These are phyloP conservation scores for Caranx ignobilis DNA, from an alignment of 2,113 vertebrate genomes.

Conservation along the genomic window DNA sequence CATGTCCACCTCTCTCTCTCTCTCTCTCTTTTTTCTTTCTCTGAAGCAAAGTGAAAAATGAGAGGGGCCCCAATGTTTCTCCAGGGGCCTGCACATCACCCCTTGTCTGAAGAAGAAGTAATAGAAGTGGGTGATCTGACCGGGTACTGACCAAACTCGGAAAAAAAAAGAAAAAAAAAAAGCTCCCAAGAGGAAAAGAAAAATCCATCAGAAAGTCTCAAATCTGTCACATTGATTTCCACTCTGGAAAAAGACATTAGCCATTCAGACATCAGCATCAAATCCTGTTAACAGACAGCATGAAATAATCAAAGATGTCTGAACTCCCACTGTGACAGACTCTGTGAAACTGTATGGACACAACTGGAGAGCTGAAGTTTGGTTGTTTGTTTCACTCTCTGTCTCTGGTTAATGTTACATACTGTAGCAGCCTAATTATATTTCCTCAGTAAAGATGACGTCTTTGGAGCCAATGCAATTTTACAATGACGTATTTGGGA, in stretches of 20 bases:
- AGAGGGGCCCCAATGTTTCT: constrained; percentile 31
- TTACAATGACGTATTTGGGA: too few relatives aligned
- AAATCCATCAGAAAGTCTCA: constrained; percentile 10
- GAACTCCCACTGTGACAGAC: too few relatives aligned
- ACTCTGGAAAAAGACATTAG: not conserved
- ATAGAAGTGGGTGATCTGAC: not conserved
- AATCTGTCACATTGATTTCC: constrained; percentile 2
- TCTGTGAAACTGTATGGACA: too few relatives aligned
- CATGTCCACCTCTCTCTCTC: constrained; percentile 9
- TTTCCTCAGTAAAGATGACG: too few relatives aligned
- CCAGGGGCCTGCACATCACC: constrained; percentile 12
- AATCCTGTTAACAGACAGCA: too few relatives aligned
- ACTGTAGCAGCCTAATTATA: too few relatives aligned
- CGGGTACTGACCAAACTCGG: not conserved
- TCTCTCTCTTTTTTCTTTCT: not conserved
- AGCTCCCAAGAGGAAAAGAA: not conserved
- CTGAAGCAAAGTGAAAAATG: constrained; percentile 11
- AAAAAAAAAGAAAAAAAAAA: not conserved
- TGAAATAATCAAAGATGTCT: too few relatives aligned
- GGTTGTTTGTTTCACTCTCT: too few relatives aligned
- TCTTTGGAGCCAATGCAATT: too few relatives aligned
- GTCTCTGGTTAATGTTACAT: too few relatives aligned
- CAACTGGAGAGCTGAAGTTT: too few relatives aligned
- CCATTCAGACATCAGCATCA: too few relatives aligned
- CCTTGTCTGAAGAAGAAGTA: not conserved